Evolutionary conservation across 2,888 invertebrate genomes (phyloP), one percentile per base, ranked within the genome.

Genomic region (Cerastis rubricosa): DNA sequence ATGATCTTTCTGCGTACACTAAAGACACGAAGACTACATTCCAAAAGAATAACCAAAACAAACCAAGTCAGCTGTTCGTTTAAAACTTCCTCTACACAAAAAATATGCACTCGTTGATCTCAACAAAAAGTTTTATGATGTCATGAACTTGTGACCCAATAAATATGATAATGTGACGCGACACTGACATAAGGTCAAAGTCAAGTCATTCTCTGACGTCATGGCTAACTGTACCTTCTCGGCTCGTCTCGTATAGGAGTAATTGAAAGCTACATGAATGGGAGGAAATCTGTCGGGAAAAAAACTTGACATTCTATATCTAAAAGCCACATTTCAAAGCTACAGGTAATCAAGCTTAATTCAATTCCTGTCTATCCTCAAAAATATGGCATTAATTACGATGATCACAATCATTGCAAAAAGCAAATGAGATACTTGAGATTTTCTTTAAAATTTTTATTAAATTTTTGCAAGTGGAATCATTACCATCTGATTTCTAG

Each of bases 71-170:
- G 5, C 19, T 35, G 49, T 2, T 43, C 14, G 12, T 63, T 67
- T 35, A 43, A 49, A 59, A 45, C 47, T 57, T 43, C 57, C 11
- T 59, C 14, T 4, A 29, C 19, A 51, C 49, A 68, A 70, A 65
- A 65, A 35, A 11, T 0, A 29, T 57, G 14, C 54, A 29, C 57
- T 29, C 22, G 22, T 51, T 70, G 64, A 79, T 57, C 51, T 59
- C 49, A 61, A 76, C 76, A 84, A 84, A 84, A 83, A 72, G 25
- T 49, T 80, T 54, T 74, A 54, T 71, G 40, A 65, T 65, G 67
- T 63, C 68, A 65, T 65, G 74, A 83, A 82, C 81, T 81, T 57
- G 2, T 83, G 74, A 81, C 83, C 84, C 40, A 83, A 79, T 82
- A 83, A 74, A 68, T 74, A 74, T 76, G 71, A 49, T 82, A 85